Evolutionary conservation across 2,113 vertebrate species (phyloP).

Genomic region (Ctenomys sociabilis): DNA sequence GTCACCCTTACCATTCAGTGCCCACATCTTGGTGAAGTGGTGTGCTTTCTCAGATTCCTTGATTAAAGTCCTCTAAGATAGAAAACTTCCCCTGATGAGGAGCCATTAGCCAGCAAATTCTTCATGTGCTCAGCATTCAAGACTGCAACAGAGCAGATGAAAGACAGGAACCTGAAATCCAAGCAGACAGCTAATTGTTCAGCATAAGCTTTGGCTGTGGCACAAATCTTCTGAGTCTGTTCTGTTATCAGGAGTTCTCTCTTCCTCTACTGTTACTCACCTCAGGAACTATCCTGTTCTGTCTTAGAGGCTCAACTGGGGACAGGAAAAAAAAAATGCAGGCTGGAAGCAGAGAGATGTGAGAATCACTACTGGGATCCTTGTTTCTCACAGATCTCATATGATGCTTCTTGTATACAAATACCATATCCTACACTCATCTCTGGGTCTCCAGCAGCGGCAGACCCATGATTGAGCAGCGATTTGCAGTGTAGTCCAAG

Average conservation of each 20-base stretch:
- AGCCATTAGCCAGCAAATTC: not conserved
- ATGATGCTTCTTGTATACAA: not conserved
- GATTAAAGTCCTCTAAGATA: not conserved
- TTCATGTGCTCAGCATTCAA: not conserved
- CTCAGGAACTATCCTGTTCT: not conserved
- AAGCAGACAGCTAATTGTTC: not conserved
- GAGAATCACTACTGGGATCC: not conserved
- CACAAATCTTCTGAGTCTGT: not conserved
- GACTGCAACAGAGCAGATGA: not conserved
- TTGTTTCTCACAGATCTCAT: not conserved
- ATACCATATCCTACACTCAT: not conserved
- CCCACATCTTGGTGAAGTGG: not conserved
- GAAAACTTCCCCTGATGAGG: not conserved
- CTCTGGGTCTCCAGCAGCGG: not conserved
- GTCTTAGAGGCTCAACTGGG: not conserved
- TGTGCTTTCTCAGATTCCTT: not conserved
- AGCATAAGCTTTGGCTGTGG: not conserved
- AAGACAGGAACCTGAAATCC: not conserved
- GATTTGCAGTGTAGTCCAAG: not conserved
- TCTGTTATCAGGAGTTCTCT: not conserved
- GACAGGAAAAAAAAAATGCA: not conserved
- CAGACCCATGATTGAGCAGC: not conserved
- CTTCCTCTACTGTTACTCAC: not conserved
- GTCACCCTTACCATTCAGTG: not conserved
- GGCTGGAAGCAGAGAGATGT: not conserved